phyloP scores from a whole-genome alignment of 2,888 invertebrate species.

The Eupeodes luniger region DNA sequence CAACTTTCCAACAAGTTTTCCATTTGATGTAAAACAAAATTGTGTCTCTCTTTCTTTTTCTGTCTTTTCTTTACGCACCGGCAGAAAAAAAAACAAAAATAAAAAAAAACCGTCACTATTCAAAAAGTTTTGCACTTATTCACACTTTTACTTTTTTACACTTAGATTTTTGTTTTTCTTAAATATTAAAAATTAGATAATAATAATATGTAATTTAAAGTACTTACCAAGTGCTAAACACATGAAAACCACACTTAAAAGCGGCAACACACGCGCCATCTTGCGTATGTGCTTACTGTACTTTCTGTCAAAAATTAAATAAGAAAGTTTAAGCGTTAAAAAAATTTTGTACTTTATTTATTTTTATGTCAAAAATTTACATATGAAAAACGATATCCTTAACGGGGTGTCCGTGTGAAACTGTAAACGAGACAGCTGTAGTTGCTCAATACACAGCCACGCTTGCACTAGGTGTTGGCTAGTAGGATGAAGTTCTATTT shows the following conservation, averaged over 20 bases:
- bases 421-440: slow-evolving; percentile 79
- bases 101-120: slow-evolving; percentile 45
- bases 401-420: slow-evolving; percentile 70
- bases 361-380: slow-evolving; percentile 52
- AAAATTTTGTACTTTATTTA: slow-evolving; percentile 21
- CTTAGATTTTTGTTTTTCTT: slow-evolving; percentile 32
- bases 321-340: slow-evolving; percentile 60
- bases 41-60: slow-evolving; percentile 27
- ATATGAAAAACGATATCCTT: slow-evolving; percentile 76
- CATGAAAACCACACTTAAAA: slow-evolving; percentile 82
- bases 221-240: slow-evolving; percentile 77
- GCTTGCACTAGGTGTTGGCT: slow-evolving; percentile 85
- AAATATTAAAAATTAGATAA: slow-evolving; percentile 9
- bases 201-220: not conserved
- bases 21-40: slow-evolving; percentile 8
- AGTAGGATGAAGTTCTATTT: slow-evolving; percentile 84
- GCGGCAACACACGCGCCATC: slow-evolving; percentile 83
- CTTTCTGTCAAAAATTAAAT: slow-evolving; percentile 68
- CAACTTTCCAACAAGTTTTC: slow-evolving; percentile 72
- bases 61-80: not conserved
- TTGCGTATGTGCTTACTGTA: slow-evolving; percentile 79
- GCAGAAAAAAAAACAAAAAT: slow-evolving; percentile 10
- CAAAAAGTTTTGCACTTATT: slow-evolving; percentile 32
- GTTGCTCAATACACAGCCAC: slow-evolving; percentile 84
- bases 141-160: slow-evolving; percentile 67